Percentiles rank a stretch among this genome's conserved stretches.
Conservation (phyloP, 2,113 vertebrate genomes). For the Leptobrachium leishanense region DNA sequence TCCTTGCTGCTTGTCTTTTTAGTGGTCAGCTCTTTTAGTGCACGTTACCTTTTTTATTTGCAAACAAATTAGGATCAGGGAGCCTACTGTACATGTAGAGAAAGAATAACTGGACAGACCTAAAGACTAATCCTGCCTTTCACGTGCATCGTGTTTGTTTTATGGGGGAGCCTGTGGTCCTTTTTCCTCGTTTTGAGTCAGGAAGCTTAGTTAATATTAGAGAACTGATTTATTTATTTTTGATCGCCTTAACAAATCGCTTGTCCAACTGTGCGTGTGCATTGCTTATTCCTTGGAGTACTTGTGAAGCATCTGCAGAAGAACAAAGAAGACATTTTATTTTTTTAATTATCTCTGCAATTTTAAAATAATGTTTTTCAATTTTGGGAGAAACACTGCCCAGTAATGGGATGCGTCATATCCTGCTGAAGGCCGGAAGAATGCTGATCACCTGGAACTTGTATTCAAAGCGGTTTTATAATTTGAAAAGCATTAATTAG, state of each 20-base stretch:
- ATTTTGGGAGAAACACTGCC: too few species aligned
- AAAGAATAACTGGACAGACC: background rate
- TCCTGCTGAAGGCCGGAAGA: background rate
- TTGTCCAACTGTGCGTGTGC: background rate
- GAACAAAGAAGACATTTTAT: background rate
- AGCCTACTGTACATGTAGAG: background rate
- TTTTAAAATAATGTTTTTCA: background rate
- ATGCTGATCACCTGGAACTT: background rate
- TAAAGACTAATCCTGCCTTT: background rate
- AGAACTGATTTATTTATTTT: too few species aligned
- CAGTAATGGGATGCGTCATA: background rate
- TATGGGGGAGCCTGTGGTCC: too few species aligned
- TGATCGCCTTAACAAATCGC: too few species aligned
- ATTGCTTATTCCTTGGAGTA: background rate
- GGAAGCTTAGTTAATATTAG: too few species aligned
- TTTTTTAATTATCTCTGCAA: slow-evolving; percentile 1
- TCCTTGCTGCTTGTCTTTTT: background rate
- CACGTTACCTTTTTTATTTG: background rate
- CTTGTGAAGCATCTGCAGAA: background rate
- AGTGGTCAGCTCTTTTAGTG: background rate
- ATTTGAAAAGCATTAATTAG: background rate
- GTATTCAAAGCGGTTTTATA: background rate
- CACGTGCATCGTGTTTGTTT: background rate
- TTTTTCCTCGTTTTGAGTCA: too few species aligned
- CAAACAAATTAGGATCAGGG: background rate